Conservation (phyloP, 2,797 vertebrate species). For the Denticeps clupeoides region DNA sequence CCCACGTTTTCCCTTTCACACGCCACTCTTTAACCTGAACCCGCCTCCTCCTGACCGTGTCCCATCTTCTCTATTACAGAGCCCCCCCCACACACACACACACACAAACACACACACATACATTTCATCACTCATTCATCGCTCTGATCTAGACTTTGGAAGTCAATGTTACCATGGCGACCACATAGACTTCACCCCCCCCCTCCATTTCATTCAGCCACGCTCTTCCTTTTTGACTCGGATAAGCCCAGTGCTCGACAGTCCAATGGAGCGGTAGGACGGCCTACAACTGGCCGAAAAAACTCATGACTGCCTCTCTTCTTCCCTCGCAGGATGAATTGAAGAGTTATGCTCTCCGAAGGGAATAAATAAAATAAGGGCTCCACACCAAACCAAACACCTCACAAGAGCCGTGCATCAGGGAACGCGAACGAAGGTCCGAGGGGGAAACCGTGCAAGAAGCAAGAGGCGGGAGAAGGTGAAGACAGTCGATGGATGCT, state of each 20-base stretch:
- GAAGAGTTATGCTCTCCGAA: neutral
- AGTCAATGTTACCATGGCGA: slow-evolving; percentile 68
- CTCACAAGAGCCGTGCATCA: slow-evolving; percentile 21
- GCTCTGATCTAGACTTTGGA: slow-evolving; percentile 60
- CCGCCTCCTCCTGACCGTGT: slow-evolving; percentile 15
- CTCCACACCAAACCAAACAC: slow-evolving; percentile 1
- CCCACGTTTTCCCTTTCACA: slow-evolving; percentile 6
- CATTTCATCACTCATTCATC: slow-evolving; percentile 25
- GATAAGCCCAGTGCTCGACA: slow-evolving; percentile 4
- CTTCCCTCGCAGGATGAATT: neutral
- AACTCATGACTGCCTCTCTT: neutral
- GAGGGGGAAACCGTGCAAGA: slow-evolving; percentile 24
- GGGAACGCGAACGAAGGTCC: slow-evolving; percentile 30
- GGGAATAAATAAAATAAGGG: slow-evolving; percentile 12
- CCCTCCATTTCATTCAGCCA: slow-evolving; percentile 4
- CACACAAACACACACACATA: slow-evolving; percentile 8
- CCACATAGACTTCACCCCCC: slow-evolving; percentile 51
- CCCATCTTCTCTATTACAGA: slow-evolving; percentile 19
- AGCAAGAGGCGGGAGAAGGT: slow-evolving; percentile 41
- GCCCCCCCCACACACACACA: neutral
- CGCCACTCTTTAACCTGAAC: slow-evolving; percentile 13
- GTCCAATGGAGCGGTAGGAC: neutral
- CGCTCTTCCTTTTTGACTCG: slow-evolving; percentile 4
- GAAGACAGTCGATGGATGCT: slow-evolving; percentile 74
- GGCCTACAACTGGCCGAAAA: slow-evolving; percentile 1